phyloP scores from a whole-genome alignment of 2,797 vertebrate species.

The Saxicola maurus region DNA sequence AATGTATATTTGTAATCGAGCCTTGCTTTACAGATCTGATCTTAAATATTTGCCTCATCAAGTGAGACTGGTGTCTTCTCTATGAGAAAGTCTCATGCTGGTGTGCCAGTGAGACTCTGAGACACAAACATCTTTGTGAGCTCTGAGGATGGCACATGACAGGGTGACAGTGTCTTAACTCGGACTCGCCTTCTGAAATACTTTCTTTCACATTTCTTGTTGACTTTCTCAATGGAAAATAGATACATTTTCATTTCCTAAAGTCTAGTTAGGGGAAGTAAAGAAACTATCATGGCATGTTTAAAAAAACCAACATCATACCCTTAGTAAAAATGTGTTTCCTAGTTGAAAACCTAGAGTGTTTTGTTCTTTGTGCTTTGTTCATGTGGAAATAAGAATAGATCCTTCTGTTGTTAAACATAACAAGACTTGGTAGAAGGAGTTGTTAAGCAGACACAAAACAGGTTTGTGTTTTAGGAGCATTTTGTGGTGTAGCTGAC shows the following conservation, averaged over 20 bases:
- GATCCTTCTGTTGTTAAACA: neutral
- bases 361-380: neutral
- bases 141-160: neutral
- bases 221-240: neutral
- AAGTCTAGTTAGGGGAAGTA: neutral
- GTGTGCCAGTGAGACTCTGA: neutral
- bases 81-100: neutral
- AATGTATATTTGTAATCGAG: neutral
- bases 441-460: neutral
- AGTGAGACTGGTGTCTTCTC: neutral
- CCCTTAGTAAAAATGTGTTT: neutral
- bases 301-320: neutral
- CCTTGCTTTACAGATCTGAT: neutral
- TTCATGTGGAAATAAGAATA: neutral
- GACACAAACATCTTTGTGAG: neutral
- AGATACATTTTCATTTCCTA: neutral
- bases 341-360: neutral
- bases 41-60: neutral
- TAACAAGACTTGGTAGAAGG: neutral
- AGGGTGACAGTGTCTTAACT: neutral
- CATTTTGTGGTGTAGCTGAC: neutral
- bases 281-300: neutral
- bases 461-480: neutral
- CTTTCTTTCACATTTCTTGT: constrained; percentile 3
- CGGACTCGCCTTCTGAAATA: neutral